Evolutionary conservation across 1,140 invertebrate species (phyloP).

Genomic region (Rhyacophila brunnea): DNA sequence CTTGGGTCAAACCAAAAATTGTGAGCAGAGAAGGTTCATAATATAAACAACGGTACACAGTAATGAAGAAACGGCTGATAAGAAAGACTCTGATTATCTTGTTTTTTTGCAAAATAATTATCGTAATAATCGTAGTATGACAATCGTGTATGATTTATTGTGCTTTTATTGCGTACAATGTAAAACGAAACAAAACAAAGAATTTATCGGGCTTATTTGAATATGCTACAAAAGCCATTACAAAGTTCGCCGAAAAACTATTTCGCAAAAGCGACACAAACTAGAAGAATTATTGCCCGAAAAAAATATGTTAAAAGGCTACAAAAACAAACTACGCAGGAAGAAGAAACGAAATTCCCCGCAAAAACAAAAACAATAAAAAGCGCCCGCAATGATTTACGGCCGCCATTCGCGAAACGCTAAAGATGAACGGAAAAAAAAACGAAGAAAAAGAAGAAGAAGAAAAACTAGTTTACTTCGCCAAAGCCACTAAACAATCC

Average conservation of each 20-base stretch:
- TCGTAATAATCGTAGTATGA: no score
- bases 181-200: no score
- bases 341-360: not conserved
- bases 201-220: no score
- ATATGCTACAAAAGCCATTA: no score
- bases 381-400: not conserved
- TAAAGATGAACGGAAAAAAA: not conserved
- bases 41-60: no score
- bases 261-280: not conserved
- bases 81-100: no score
- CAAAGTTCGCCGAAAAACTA: not conserved
- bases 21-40: no score
- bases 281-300: not conserved
- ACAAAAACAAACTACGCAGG: not conserved
- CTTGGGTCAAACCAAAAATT: no score
- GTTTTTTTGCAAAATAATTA: no score
- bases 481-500: not conserved
- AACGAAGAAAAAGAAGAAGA: not conserved
- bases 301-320: not conserved
- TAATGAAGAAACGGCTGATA: no score
- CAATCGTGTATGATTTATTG: not conserved
- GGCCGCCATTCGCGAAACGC: not conserved
- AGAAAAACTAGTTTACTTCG: conserved; percentile 1
- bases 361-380: not conserved
- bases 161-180: no score